Percentiles rank a stretch among this genome's conserved stretches.
Evolutionary conservation across 2,113 vertebrate species (phyloP).

Genomic region (Columba janthina): DNA sequence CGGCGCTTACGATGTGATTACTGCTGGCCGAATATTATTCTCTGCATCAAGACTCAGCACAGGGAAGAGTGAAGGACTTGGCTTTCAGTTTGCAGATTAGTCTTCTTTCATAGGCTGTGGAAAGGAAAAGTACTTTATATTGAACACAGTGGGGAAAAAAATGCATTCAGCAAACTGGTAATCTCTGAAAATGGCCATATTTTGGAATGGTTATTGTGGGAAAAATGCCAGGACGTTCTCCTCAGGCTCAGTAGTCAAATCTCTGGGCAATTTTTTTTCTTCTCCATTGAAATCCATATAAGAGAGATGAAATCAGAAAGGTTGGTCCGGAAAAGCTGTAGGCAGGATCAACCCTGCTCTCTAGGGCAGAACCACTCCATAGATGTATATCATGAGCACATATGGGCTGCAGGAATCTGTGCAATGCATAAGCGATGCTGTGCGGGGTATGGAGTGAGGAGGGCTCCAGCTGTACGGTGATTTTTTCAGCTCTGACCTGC

Average conservation of each 20-base stretch:
- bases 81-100: background rate
- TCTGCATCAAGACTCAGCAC: background rate
- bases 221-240: background rate
- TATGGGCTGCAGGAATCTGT: rapidly evolving
- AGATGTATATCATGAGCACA: background rate
- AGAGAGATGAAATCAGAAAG: background rate
- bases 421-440: background rate
- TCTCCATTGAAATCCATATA: background rate
- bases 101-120: background rate
- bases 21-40: background rate
- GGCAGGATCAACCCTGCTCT: background rate
- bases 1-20: background rate
- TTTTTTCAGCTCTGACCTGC: background rate
- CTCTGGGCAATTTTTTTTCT: background rate
- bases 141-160: background rate
- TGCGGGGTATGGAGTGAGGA: background rate
- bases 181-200: constrained; percentile 1
- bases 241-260: background rate
- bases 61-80: background rate
- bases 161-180: background rate
- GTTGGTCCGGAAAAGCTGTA: background rate
- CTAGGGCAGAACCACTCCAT: background rate
- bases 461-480: background rate
- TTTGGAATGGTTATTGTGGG: background rate
- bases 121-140: constrained; percentile 4